A percentile compares a stretch with the other conserved stretches of the same genome.
Evolutionary conservation across 2,888 invertebrate species (phyloP).

Genomic region (Pristionchus exspectatus): DNA sequence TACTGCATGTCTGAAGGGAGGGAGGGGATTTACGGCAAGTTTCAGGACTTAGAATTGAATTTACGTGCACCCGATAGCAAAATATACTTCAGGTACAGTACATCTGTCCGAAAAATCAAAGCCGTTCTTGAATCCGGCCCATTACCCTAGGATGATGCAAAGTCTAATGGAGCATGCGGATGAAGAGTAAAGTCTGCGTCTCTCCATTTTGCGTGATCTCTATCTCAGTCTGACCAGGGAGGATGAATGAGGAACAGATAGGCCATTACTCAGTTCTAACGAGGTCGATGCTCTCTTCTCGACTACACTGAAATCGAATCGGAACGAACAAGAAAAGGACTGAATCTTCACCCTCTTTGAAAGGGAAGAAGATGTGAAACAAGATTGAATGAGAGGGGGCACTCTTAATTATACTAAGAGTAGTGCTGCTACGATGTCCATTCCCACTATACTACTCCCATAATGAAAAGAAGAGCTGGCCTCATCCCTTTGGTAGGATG

Average conservation of each 20-base stretch:
- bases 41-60: not conserved
- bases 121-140: not conserved
- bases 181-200: no score
- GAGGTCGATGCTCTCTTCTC: not conserved
- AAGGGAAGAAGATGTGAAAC: slow-evolving; percentile 1
- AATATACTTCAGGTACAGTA: not conserved
- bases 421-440: not conserved
- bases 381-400: slow-evolving; percentile 44
- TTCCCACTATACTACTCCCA: slow-evolving; percentile 33
- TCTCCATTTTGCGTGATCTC: no score
- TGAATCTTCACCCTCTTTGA: not conserved
- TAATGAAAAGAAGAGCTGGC: not conserved
- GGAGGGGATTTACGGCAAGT: not conserved
- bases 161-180: not conserved
- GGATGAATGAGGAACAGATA: no score
- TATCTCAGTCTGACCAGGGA: no score
- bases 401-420: slow-evolving; percentile 50
- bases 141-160: not conserved
- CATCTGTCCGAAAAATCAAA: not conserved
- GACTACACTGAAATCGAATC: slow-evolving; percentile 24
- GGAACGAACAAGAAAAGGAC: slow-evolving; percentile 8
- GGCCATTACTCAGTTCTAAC: no score
- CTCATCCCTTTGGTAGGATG: not conserved
- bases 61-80: not conserved
- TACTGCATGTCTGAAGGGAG: not conserved